Evolutionary conservation across 1,140 invertebrate genomes (phyloP).

Genomic region (Nebria ingens): DNA sequence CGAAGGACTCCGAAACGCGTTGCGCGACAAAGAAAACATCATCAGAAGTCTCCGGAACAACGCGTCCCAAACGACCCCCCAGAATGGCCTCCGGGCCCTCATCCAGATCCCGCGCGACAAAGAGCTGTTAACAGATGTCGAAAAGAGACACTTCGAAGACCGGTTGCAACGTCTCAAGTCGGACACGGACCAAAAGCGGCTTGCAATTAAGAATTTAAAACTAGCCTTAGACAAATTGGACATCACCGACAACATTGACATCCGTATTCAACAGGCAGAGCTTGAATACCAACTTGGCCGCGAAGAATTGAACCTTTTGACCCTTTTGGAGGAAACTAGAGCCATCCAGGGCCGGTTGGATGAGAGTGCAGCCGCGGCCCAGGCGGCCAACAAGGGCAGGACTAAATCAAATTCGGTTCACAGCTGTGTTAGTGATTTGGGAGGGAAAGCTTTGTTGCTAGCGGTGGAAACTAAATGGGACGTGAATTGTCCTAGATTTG

Average conservation of each 20-base stretch:
- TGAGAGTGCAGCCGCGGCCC: constrained; percentile 42
- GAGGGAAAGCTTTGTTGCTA: constrained; percentile 33
- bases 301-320: constrained; percentile 76
- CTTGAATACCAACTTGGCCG: constrained; percentile 76
- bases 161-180: constrained; percentile 50
- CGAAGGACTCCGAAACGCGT: constrained; percentile 56
- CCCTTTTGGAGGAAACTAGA: constrained; percentile 69
- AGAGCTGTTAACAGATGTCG: constrained; percentile 37
- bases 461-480: constrained; percentile 55
- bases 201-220: constrained; percentile 65
- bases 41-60: constrained; percentile 55
- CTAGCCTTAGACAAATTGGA: constrained; percentile 62
- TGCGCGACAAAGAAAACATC: constrained; percentile 70
- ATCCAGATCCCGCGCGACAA: constrained; percentile 22
- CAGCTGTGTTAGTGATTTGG: not conserved
- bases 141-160: constrained; percentile 56
- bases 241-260: constrained; percentile 58
- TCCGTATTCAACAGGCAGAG: constrained; percentile 81
- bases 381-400: constrained; percentile 30
- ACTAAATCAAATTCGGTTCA: constrained; percentile 12
- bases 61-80: constrained; percentile 23
- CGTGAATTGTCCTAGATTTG: constrained; percentile 53
- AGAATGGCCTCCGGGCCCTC: not conserved
- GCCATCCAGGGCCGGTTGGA: constrained; percentile 69
- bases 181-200: constrained; percentile 60